Base-by-base conservation (phyloP, 2,888 invertebrate species). In the Anoncus sp. region DNA sequence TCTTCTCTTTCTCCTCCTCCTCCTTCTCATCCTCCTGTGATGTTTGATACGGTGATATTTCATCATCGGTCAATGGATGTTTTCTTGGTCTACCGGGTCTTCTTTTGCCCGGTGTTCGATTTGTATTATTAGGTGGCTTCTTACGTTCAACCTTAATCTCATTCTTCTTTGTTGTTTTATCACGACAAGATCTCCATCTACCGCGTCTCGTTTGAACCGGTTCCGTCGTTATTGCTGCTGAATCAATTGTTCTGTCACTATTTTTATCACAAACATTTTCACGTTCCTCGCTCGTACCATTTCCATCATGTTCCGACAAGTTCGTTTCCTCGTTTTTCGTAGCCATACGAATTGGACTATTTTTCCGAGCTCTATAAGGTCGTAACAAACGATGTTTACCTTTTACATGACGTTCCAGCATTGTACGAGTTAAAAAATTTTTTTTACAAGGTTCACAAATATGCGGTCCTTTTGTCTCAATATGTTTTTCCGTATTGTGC, bases 401-500 rank as follows among this genome's bases (percentile, higher is more conserved):
- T n/a, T n/a, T 57, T 3, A 35, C 35, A 55, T 86, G 86, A n/a
- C 82, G 80, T 38, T 62, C 51, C n/a, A 83, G 55, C 83, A 86
- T 85, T 1, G 77, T 22, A 9, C 75, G 76, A 0, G 83, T 85
- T 20, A 84, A 18, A 72, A 82, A 87, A 47, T 45, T 73, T 24
- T 77, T 84, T 53, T 73, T 75, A 53, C 87, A 87, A 6, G 77
- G 59, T 3, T 69, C 49, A 62, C 87, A 87, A 0, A 40, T 6
- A 24, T 81, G 67, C 0, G 66, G 73, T 6, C 77, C 83, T 0
- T 65, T 60, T 4, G 24, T 72, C 45, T 85, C 85, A 12, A 75
- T 69, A 59, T 85, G 85, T 43, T 69, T 80, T 51, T 40, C 70
- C 16, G 65, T 77, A 57, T 85, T 85, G 60, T 85, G 85, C 22